Percentiles rank a stretch among this genome's conserved stretches.
phyloP scores from a whole-genome alignment of 2,888 invertebrate species.

The Galerucella nymphaeae region DNA sequence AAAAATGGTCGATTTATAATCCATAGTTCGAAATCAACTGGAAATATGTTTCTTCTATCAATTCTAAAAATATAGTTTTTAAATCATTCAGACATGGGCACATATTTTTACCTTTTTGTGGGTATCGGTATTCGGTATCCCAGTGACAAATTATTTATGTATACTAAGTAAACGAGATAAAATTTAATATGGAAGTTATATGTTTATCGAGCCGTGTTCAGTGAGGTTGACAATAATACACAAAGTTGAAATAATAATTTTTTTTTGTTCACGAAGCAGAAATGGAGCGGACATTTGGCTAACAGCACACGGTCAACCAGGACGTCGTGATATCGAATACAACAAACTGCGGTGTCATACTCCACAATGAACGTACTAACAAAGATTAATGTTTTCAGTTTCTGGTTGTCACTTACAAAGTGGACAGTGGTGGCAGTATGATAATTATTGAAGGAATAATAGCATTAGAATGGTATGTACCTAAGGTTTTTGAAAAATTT shows the following conservation, averaged over 20 bases:
- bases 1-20: too few relatives aligned
- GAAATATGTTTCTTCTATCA: too few relatives aligned
- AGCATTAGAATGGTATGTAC: too few relatives aligned
- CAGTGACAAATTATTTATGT: background rate
- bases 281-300: slow-evolving; percentile 33
- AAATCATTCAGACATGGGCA: background rate
- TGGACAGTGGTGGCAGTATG: slow-evolving; percentile 24
- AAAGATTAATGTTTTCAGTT: slow-evolving; percentile 58
- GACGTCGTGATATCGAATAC: slow-evolving; percentile 44
- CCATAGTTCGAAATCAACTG: too few relatives aligned
- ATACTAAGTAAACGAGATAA: background rate
- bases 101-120: background rate
- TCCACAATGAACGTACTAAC: slow-evolving; percentile 58
- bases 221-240: slow-evolving; percentile 15
- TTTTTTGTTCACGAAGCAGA: slow-evolving; percentile 30
- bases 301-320: slow-evolving; percentile 34
- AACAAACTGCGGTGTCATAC: slow-evolving; percentile 55
- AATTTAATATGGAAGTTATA: slow-evolving; percentile 7
- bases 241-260: slow-evolving; percentile 33
- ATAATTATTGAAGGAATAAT: background rate
- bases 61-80: too few relatives aligned
- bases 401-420: slow-evolving; percentile 51
- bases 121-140: background rate
- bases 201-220: background rate
- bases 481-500: too few relatives aligned